phyloP scores from a whole-genome alignment of 1,140 invertebrate genomes.

The Leptinotarsa lineolata region DNA sequence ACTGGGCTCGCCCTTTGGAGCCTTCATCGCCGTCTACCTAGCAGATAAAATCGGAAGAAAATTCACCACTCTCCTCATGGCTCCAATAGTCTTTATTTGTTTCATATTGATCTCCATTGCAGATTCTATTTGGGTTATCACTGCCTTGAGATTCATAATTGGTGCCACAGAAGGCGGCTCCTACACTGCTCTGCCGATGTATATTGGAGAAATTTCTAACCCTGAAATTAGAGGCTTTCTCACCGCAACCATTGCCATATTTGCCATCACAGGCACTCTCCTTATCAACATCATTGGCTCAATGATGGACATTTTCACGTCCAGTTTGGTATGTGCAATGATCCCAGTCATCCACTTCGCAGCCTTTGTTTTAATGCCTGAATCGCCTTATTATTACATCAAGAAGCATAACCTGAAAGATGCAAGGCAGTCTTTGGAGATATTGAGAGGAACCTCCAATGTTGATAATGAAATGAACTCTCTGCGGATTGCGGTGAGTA shows the following conservation, averaged over 20 bases:
- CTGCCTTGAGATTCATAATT: slow-evolving; percentile 57
- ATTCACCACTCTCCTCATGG: slow-evolving; percentile 64
- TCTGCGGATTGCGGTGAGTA: slow-evolving; percentile 62
- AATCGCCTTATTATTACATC: slow-evolving; percentile 89
- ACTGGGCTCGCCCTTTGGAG: slow-evolving; percentile 59
- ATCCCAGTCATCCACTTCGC: slow-evolving; percentile 59
- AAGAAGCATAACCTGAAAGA: slow-evolving; percentile 71
- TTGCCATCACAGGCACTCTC: slow-evolving; percentile 65
- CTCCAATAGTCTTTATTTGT: slow-evolving; percentile 65
- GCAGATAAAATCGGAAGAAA: slow-evolving; percentile 69
- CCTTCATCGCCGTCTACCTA: slow-evolving; percentile 57
- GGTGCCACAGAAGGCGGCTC: slow-evolving; percentile 72
- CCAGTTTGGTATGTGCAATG: slow-evolving; percentile 60
- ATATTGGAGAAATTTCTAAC: slow-evolving; percentile 70
- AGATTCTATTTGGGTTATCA: slow-evolving; percentile 55
- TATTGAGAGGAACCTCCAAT: slow-evolving; percentile 77
- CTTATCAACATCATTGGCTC: slow-evolving; percentile 70
- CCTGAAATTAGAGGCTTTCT: slow-evolving; percentile 60
- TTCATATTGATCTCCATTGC: slow-evolving; percentile 67
- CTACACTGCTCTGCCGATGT: slow-evolving; percentile 69
- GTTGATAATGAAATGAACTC: slow-evolving; percentile 79
- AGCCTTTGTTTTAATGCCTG: slow-evolving; percentile 73
- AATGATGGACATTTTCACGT: slow-evolving; percentile 59
- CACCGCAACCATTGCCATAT: slow-evolving; percentile 44
- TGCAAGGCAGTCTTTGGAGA: slow-evolving; percentile 73